phyloP scores from a whole-genome alignment of 2,113 vertebrate species.

The Menidia beryllina region DNA sequence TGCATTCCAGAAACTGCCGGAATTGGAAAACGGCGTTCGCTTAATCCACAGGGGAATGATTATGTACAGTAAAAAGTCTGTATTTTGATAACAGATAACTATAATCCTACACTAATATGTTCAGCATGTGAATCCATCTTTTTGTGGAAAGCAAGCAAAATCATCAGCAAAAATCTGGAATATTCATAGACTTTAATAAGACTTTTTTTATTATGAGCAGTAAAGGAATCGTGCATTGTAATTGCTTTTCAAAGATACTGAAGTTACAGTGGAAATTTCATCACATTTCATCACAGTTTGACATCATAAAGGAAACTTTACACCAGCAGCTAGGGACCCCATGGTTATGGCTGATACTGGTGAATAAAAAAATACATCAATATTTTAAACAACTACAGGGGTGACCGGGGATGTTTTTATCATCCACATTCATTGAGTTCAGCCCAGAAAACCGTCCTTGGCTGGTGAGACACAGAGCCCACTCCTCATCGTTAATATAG shows the following conservation, averaged over 20 bases:
- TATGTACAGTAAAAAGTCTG: neutral
- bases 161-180: conserved; percentile 35
- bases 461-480: conserved; percentile 50
- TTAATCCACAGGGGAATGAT: conserved; percentile 9
- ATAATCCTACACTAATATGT: conserved; percentile 11
- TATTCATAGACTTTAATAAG: conserved; percentile 64
- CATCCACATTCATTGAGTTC: conserved; percentile 66
- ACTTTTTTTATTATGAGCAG: conserved; percentile 51
- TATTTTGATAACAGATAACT: neutral
- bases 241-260: conserved; percentile 27
- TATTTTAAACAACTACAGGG: conserved; percentile 43
- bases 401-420: conserved; percentile 61
- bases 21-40: conserved; percentile 25
- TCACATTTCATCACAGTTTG: conserved; percentile 45
- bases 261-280: conserved; percentile 64
- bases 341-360: conserved; percentile 34
- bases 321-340: conserved; percentile 19
- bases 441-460: conserved; percentile 53
- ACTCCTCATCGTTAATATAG: conserved; percentile 46
- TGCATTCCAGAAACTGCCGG: conserved; percentile 4
- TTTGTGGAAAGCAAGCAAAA: neutral
- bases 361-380: conserved; percentile 64
- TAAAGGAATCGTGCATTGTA: conserved; percentile 49
- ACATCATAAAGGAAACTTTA: conserved; percentile 25
- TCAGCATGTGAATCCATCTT: conserved; percentile 19